A percentile compares a stretch with the other conserved stretches of the same genome.
phyloP scores from a whole-genome alignment of 1,140 invertebrate species.

The Thereuonema tuberculata region DNA sequence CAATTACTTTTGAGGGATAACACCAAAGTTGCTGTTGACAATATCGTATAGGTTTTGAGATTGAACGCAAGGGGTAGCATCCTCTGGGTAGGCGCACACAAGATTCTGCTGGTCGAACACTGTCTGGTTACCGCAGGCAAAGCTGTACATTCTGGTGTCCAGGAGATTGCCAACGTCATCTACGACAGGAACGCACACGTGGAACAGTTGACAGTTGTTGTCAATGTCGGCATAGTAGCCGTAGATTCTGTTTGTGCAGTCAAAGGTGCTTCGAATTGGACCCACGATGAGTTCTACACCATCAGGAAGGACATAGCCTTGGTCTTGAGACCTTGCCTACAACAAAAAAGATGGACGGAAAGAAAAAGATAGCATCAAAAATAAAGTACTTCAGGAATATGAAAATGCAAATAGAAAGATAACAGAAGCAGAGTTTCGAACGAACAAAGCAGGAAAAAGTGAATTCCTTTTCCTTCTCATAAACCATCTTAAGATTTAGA shows the following conservation, averaged over 20 bases:
- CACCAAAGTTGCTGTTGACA: neutral
- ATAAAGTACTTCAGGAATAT: too few species aligned
- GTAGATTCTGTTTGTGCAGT: slow-evolving; percentile 6
- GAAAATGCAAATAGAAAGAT: too few species aligned
- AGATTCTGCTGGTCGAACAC: slow-evolving; percentile 19
- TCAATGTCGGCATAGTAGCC: slow-evolving; percentile 24
- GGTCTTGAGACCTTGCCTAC: too few species aligned
- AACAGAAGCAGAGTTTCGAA: too few species aligned
- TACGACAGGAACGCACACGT: slow-evolving; percentile 18
- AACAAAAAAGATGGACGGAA: neutral
- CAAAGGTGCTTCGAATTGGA: slow-evolving; percentile 3
- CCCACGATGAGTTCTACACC: slow-evolving; percentile 21
- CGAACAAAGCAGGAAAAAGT: too few species aligned
- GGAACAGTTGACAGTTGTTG: slow-evolving; percentile 25
- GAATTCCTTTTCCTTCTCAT: too few species aligned
- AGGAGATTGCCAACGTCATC: slow-evolving; percentile 25
- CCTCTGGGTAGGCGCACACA: neutral
- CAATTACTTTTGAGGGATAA: too few species aligned
- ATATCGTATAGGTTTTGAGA: slow-evolving; percentile 23
- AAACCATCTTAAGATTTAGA: too few species aligned
- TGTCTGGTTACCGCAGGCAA: slow-evolving; percentile 23
- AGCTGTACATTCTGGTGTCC: slow-evolving; percentile 16
- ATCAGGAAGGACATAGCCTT: slow-evolving; percentile 18
- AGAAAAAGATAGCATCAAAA: too few species aligned
- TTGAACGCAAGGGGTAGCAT: slow-evolving; percentile 16